Evolutionary conservation across 2,113 vertebrate genomes (phyloP).

Genomic region (Benitochromis conjunctus): DNA sequence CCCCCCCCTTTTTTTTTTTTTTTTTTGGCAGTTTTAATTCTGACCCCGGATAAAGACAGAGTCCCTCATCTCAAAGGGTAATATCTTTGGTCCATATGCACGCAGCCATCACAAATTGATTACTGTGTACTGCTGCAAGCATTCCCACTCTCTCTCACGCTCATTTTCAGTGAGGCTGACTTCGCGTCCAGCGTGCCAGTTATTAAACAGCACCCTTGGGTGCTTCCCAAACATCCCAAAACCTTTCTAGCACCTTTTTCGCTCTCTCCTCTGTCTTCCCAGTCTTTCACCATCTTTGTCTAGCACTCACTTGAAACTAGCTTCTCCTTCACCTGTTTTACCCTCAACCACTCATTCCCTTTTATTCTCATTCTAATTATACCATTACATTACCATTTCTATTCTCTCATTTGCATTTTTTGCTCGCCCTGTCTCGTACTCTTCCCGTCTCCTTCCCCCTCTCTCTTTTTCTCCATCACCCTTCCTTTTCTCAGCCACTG

Average conservation of each 20-base stretch:
- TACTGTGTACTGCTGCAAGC: slow-evolving; percentile 39
- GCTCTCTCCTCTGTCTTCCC: background rate
- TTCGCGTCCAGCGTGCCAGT: slow-evolving; percentile 52
- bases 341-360: slow-evolving; percentile 46
- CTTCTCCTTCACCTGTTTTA: slow-evolving; percentile 59
- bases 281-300: slow-evolving; percentile 14
- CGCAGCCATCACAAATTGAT: slow-evolving; percentile 62
- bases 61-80: slow-evolving; percentile 57
- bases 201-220: slow-evolving; percentile 67
- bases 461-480: slow-evolving; percentile 5
- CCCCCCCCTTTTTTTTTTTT: background rate
- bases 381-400: slow-evolving; percentile 71
- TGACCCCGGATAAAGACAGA: slow-evolving; percentile 57
- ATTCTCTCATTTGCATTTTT: slow-evolving; percentile 64
- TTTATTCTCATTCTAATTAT: slow-evolving; percentile 68
- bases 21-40: slow-evolving; percentile 17
- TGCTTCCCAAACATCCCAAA: slow-evolving; percentile 34
- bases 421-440: slow-evolving; percentile 20
- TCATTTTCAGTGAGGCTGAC: slow-evolving; percentile 31
- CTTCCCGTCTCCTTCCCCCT: background rate
- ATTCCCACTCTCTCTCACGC: slow-evolving; percentile 7
- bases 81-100: slow-evolving; percentile 57
- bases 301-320: slow-evolving; percentile 11
- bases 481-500: slow-evolving; percentile 30
- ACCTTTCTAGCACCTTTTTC: background rate